Evolutionary conservation across 2,888 invertebrate genomes (phyloP).

Genomic region (Drosophila koepferae): DNA sequence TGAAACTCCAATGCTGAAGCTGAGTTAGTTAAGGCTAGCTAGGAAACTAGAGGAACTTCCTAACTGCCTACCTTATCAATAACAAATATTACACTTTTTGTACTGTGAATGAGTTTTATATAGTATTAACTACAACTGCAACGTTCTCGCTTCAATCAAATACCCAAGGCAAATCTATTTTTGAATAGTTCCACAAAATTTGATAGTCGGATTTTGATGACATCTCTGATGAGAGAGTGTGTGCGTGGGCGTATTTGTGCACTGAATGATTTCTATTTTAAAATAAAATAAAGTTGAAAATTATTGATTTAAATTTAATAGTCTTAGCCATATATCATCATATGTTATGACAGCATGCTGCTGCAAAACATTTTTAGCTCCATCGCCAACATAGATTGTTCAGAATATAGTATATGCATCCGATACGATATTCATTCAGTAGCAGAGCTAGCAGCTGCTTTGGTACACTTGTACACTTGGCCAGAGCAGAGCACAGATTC

Average conservation of each 20-base stretch:
- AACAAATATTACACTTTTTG: neutral
- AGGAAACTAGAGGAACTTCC: neutral
- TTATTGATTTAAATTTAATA: neutral
- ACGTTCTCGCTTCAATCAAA: neutral
- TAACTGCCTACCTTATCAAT: neutral
- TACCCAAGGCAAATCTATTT: neutral
- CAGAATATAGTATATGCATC: neutral
- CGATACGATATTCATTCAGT: neutral
- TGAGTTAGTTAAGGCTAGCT: neutral
- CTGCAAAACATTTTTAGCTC: neutral
- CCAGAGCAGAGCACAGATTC: neutral
- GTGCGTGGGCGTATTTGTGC: neutral
- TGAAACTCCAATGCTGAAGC: neutral
- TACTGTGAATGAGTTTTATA: neutral
- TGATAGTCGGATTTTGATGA: neutral
- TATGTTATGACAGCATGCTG: no score
- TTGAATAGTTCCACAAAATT: neutral
- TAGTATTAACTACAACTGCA: neutral
- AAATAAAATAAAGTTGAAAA: neutral
- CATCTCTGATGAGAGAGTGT: neutral
- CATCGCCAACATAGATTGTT: neutral
- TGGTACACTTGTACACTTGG: no score
- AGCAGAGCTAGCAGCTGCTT: neutral
- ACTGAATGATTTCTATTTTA: neutral
- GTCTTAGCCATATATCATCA: neutral